phyloP scores from a whole-genome alignment of 1,140 invertebrate species.

The Cydia splendana region DNA sequence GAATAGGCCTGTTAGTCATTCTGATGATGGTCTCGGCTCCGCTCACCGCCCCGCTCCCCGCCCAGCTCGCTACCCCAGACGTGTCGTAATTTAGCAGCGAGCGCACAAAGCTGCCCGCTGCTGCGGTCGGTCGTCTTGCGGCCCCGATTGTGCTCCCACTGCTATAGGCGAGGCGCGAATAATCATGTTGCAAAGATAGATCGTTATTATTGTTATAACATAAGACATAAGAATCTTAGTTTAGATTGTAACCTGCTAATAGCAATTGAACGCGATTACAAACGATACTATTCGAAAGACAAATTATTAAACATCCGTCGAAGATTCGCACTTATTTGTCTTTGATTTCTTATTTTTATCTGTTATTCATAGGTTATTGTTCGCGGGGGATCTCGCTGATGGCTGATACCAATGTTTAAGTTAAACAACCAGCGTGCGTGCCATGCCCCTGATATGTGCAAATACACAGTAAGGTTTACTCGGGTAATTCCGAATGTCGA shows the following conservation, averaged over 20 bases:
- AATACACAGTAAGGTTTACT: too few species aligned
- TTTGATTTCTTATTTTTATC: too few species aligned
- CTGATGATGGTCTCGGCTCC: too few species aligned
- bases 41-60: constrained; percentile 33
- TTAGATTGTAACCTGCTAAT: not conserved
- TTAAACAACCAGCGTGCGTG: too few species aligned
- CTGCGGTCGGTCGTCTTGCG: constrained; percentile 72
- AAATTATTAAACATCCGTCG: not conserved
- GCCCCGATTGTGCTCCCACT: constrained; percentile 52
- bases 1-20: too few species aligned
- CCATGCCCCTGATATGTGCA: too few species aligned
- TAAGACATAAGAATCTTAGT: not conserved
- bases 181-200: not conserved
- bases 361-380: too few species aligned
- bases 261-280: not conserved
- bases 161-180: not conserved
- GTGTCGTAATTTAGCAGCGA: constrained; percentile 55
- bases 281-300: not conserved
- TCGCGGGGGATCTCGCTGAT: too few species aligned
- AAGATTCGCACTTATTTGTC: too few species aligned
- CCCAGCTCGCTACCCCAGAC: constrained; percentile 37
- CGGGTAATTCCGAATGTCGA: too few species aligned
- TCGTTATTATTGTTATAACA: not conserved
- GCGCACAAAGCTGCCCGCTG: constrained; percentile 75
- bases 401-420: too few species aligned